Conservation (phyloP, 1,140 invertebrate genomes). For the Heterodera carotae region DNA sequence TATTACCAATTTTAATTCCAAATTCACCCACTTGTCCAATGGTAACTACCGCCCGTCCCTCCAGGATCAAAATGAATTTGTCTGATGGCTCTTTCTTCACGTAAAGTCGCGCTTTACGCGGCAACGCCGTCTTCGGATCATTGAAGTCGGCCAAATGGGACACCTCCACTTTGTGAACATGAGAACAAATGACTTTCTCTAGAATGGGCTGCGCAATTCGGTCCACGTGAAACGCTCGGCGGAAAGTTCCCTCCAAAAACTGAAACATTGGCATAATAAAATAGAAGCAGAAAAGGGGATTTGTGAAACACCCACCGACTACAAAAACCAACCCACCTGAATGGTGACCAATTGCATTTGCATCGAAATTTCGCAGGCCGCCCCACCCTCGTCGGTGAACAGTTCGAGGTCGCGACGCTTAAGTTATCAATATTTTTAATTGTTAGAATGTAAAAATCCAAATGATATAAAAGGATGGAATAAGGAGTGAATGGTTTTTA, state of each 20-base stretch:
- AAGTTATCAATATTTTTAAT: not conserved
- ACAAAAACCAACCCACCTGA: conserved; percentile 52
- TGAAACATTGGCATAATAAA: conserved; percentile 10
- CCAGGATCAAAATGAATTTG: conserved; percentile 63
- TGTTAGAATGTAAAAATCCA: conserved; percentile 25
- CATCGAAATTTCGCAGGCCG: conserved; percentile 55
- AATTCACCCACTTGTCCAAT: conserved; percentile 53
- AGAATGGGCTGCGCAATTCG: conserved; percentile 56
- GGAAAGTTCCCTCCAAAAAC: conserved; percentile 35
- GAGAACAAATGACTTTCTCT: conserved; percentile 61
- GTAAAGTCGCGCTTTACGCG: conserved; percentile 58
- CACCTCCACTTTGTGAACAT: conserved; percentile 63
- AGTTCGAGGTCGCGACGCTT: conserved; percentile 16
- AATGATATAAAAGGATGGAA: too few species aligned
- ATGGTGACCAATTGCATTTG: conserved; percentile 64
- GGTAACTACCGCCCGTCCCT: conserved; percentile 62
- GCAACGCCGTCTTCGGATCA: conserved; percentile 50
- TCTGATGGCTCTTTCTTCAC: conserved; percentile 59
- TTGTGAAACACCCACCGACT: too few species aligned
- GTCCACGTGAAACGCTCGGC: conserved; percentile 34
- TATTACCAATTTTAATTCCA: not conserved
- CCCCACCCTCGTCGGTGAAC: conserved; percentile 43
- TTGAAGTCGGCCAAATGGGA: conserved; percentile 58
- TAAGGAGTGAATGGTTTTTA: too few species aligned
- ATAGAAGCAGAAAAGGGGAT: too few species aligned